Percentiles rank a stretch among this genome's conserved stretches.
Conservation (phyloP, 2,797 vertebrate species). For the Saxicola maurus region DNA sequence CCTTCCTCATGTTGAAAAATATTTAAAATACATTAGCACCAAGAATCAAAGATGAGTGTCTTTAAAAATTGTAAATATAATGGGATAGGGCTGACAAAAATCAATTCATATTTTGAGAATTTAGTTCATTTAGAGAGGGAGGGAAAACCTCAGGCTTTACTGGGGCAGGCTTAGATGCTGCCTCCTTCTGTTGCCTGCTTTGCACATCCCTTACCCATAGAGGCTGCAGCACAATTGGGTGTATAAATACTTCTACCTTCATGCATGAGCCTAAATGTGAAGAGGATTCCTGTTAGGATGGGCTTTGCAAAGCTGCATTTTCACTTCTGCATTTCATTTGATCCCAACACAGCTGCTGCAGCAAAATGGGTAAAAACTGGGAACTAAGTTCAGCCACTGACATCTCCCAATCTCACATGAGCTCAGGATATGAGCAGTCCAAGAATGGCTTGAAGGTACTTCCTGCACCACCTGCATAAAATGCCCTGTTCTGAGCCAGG, state of each 20-base stretch:
- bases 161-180: neutral
- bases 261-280: neutral
- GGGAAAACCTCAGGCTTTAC: neutral
- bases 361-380: neutral
- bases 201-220: neutral
- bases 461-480: neutral
- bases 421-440: neutral
- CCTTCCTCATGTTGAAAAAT: neutral
- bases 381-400: neutral
- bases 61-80: neutral
- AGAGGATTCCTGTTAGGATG: neutral
- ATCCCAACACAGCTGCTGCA: neutral
- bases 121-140: neutral
- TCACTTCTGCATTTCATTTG: neutral
- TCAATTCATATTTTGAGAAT: neutral
- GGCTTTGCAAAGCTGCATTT: neutral
- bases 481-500: neutral
- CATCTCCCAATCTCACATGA: neutral
- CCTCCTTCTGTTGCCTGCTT: neutral
- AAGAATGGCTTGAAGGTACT: neutral
- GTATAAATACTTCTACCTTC: neutral
- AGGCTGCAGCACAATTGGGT: neutral
- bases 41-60: neutral
- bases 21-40: neutral
- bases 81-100: neutral